Percentiles rank a stretch among this genome's conserved stretches.
These are phyloP conservation scores for Cheilosia soror DNA, from an alignment of 2,888 invertebrate genomes.

Conservation along the genomic window DNA sequence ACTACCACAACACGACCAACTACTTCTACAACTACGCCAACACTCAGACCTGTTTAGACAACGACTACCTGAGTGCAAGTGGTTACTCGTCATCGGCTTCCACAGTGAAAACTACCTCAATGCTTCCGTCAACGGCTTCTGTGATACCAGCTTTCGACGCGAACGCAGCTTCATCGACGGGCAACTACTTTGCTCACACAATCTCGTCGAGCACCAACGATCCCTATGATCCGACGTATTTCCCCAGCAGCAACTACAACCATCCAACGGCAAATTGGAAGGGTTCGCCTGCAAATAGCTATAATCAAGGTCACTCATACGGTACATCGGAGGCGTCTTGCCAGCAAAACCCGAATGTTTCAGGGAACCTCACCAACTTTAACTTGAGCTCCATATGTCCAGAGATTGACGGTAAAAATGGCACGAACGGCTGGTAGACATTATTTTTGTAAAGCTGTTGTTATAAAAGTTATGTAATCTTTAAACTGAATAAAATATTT, in stretches of 20 bases:
- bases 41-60: conserved; percentile 72
- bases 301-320: conserved; percentile 50
- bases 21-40: conserved; percentile 74
- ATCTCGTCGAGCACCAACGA: conserved; percentile 60
- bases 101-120: conserved; percentile 46
- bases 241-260: conserved; percentile 67
- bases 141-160: conserved; percentile 46
- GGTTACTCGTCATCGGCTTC: conserved; percentile 20
- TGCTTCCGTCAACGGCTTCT: conserved; percentile 32
- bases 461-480: background rate
- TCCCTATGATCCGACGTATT: conserved; percentile 67
- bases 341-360: conserved; percentile 55
- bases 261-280: conserved; percentile 56
- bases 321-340: conserved; percentile 49
- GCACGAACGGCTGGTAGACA: conserved; percentile 57
- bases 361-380: conserved; percentile 87
- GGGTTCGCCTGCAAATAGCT: conserved; percentile 18
- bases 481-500: conserved; percentile 22
- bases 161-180: conserved; percentile 8
- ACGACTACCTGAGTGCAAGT: conserved; percentile 71
- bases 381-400: conserved; percentile 93
- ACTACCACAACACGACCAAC: conserved; percentile 53
- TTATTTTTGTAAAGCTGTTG: background rate
- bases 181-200: conserved; percentile 52
- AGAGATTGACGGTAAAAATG: conserved; percentile 88